These are phyloP conservation scores for Drosophila watanabei DNA, from an alignment of 1,140 invertebrate genomes.

Conservation along the genomic window DNA sequence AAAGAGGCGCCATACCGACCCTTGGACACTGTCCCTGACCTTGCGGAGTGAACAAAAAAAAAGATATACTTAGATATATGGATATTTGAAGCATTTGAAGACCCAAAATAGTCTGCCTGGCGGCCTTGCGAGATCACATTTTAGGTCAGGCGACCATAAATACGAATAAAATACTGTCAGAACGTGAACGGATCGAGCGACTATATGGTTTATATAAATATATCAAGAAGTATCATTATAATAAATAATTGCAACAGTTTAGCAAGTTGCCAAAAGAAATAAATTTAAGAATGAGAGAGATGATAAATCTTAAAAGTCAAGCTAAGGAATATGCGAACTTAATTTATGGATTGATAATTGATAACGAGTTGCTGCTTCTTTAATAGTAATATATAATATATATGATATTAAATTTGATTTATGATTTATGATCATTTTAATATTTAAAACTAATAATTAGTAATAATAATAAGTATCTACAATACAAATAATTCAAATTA, in stretches of 20 bases:
- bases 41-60: slow-evolving; percentile 20
- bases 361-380: not conserved
- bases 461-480: too few relatives aligned
- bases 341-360: not conserved
- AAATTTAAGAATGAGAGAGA: not conserved
- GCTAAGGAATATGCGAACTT: not conserved
- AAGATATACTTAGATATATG: not conserved
- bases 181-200: slow-evolving; percentile 3
- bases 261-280: not conserved
- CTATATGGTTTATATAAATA: not conserved
- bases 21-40: slow-evolving; percentile 26
- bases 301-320: not conserved
- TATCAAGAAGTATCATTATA: not conserved
- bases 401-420: too few relatives aligned
- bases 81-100: not conserved
- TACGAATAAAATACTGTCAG: slow-evolving; percentile 7
- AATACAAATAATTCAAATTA: not conserved
- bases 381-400: not conserved
- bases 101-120: not conserved
- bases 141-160: slow-evolving; percentile 31
- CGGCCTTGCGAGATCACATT: slow-evolving; percentile 17
- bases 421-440: too few relatives aligned
- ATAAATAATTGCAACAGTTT: not conserved
- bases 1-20: slow-evolving; percentile 10
- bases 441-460: not conserved